Percentiles rank a stretch among this genome's conserved stretches.
These are phyloP conservation scores for Lobophora halterata DNA, from an alignment of 2,888 invertebrate species.

Conservation along the genomic window DNA sequence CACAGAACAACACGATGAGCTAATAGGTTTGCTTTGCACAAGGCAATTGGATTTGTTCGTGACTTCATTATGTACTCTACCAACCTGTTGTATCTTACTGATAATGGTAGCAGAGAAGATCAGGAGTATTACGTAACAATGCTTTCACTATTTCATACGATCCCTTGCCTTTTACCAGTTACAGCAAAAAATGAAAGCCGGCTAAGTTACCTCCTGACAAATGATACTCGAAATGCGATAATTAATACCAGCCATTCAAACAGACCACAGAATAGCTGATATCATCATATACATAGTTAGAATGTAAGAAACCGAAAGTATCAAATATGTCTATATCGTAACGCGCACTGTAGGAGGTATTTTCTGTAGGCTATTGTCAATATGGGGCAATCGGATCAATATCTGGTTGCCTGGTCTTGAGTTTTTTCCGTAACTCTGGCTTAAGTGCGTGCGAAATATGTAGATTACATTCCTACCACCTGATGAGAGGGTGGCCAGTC, in stretches of 20 bases:
- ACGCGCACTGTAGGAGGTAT: no score
- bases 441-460: no score
- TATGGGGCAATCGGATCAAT: no score
- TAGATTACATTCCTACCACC: no score
- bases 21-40: constrained; percentile 34
- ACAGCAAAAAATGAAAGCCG: constrained; percentile 53
- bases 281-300: no score
- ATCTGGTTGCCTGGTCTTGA: no score
- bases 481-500: no score
- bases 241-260: constrained; percentile 43
- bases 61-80: constrained; percentile 52
- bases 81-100: constrained; percentile 14
- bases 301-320: no score
- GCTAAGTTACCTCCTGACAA: constrained; percentile 24
- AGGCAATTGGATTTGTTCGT: constrained; percentile 44
- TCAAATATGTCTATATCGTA: no score
- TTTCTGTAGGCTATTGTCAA: no score
- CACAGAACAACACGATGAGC: constrained; percentile 32
- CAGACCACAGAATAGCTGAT: no score
- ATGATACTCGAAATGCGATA: constrained; percentile 51
- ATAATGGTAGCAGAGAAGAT: constrained; percentile 33
- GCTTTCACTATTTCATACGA: constrained; percentile 49
- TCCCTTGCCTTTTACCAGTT: constrained; percentile 43
- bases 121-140: constrained; percentile 40
- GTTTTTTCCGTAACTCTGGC: no score